Evolutionary conservation across 2,113 vertebrate species (phyloP).

Genomic region (Chunga burmeisteri): DNA sequence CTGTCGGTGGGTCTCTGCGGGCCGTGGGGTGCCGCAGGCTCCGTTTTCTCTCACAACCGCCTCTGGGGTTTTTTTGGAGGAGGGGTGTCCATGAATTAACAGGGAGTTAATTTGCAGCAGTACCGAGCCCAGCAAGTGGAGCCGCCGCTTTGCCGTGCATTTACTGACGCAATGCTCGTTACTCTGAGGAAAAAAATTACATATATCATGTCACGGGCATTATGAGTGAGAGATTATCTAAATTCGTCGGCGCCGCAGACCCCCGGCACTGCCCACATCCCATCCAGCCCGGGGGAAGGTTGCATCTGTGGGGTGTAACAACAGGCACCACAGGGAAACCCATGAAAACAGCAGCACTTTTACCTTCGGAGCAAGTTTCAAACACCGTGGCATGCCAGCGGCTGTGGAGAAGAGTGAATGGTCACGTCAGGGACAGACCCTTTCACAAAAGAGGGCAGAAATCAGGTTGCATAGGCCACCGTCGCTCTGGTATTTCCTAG

Average conservation of each 20-base stretch:
- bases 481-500: not conserved
- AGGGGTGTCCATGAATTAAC: not conserved
- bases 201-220: fast-evolving
- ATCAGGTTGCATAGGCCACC: no score
- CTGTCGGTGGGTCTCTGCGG: fast-evolving
- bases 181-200: fast-evolving
- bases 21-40: fast-evolving
- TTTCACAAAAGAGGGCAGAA: not conserved
- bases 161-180: fast-evolving
- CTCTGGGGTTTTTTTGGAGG: no score
- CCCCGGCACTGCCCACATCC: fast-evolving
- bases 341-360: fast-evolving
- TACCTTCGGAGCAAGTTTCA: not conserved
- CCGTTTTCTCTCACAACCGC: fast-evolving
- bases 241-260: fast-evolving
- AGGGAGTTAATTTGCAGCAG: not conserved
- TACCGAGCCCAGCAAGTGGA: not conserved
- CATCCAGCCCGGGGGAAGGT: not conserved
- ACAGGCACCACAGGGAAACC: not conserved
- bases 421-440: fast-evolving
- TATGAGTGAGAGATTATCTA: fast-evolving
- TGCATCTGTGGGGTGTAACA: not conserved
- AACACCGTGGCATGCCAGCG: no score
- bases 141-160: fast-evolving
- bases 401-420: fast-evolving